These are phyloP conservation scores for Chelon auratus DNA, from an alignment of 2,797 vertebrate species.

Conservation along the genomic window DNA sequence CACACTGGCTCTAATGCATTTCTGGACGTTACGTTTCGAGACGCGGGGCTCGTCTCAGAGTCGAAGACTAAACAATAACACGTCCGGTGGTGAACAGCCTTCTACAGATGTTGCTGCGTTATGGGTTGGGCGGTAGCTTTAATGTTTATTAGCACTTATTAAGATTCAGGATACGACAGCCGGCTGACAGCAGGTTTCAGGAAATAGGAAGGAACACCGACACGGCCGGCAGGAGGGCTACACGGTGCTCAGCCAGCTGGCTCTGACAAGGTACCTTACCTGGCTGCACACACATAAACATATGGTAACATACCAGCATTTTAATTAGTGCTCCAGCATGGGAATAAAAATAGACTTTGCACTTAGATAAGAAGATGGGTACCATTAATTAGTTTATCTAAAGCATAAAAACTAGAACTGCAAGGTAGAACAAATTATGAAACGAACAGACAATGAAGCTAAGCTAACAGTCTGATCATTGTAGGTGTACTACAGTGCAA, in stretches of 20 bases:
- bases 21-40: neutral
- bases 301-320: neutral
- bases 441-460: too few relatives aligned
- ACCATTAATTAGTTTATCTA: neutral
- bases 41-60: neutral
- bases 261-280: neutral
- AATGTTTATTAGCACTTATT: neutral
- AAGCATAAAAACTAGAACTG: neutral
- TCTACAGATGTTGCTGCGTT: neutral
- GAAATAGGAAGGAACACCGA: conserved; percentile 29
- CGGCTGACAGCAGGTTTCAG: conserved; percentile 54
- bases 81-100: neutral
- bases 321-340: neutral
- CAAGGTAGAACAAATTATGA: too few relatives aligned
- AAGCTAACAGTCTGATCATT: too few relatives aligned
- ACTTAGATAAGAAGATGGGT: neutral
- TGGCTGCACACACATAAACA: conserved; percentile 9
- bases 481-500: too few relatives aligned
- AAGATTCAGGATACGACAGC: conserved; percentile 23
- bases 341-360: neutral
- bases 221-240: neutral
- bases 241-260: conserved; percentile 35
- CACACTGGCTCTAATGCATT: neutral
- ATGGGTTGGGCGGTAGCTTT: neutral
- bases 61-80: neutral